phyloP scores from a whole-genome alignment of 2,797 vertebrate species.

The Bovichtus variegatus region DNA sequence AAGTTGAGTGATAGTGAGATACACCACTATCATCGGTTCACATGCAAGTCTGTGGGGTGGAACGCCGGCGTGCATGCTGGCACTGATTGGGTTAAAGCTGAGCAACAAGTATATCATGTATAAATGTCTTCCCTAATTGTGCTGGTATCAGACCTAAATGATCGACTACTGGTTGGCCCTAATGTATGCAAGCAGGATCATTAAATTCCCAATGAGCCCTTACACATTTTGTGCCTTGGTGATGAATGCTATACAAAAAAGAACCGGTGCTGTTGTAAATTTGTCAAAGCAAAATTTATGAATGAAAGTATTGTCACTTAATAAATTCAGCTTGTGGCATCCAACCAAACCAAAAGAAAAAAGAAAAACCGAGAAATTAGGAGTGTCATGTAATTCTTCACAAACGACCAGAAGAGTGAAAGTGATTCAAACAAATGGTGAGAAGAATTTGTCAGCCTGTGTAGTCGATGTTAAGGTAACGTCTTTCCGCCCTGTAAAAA shows the following conservation, averaged over 20 bases:
- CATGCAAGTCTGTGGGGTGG: background rate
- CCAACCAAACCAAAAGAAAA: conserved; percentile 3
- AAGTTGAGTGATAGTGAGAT: background rate
- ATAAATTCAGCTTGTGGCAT: conserved; percentile 10
- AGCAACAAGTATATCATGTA: conserved; percentile 23
- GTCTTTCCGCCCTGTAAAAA: conserved; percentile 47
- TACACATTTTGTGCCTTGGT: conserved; percentile 31
- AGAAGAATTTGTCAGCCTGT: conserved; percentile 31
- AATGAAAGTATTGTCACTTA: conserved; percentile 20
- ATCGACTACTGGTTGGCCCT: conserved; percentile 40
- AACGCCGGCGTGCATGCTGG: background rate
- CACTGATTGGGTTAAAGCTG: background rate
- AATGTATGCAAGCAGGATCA: conserved; percentile 59
- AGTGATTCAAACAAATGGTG: conserved; percentile 44
- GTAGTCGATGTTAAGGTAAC: conserved; percentile 44
- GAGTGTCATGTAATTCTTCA: conserved; percentile 4
- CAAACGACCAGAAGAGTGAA: conserved; percentile 15
- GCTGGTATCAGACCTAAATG: conserved; percentile 35
- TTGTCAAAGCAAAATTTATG: conserved; percentile 12
- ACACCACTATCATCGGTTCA: background rate
- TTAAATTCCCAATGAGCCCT: conserved; percentile 60
- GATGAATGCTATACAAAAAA: conserved; percentile 28
- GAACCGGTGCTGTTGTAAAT: conserved; percentile 27
- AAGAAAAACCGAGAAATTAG: background rate
- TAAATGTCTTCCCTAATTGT: conserved; percentile 36